Evolutionary conservation across 2,797 vertebrate species (phyloP).

Genomic region (Peromyscus eremicus): DNA sequence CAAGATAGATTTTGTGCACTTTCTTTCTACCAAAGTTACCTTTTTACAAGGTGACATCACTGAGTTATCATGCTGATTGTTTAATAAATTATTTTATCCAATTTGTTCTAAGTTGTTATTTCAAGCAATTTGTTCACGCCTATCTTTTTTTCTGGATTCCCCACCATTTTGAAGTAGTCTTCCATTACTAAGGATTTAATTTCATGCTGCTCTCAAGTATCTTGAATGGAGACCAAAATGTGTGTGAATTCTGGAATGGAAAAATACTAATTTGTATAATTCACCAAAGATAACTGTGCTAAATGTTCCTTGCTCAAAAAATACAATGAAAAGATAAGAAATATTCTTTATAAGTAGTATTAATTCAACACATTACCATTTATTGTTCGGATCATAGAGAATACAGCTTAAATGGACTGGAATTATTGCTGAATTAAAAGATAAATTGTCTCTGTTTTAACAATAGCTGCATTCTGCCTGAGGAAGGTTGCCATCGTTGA

Average conservation of each 20-base stretch:
- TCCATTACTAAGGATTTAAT: slow-evolving; percentile 85
- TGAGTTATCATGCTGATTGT: slow-evolving; percentile 79
- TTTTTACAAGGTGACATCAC: slow-evolving; percentile 67
- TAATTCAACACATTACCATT: slow-evolving; percentile 72
- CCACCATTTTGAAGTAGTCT: slow-evolving; percentile 85
- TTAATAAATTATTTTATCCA: slow-evolving; percentile 83
- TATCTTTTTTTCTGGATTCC: slow-evolving; percentile 81
- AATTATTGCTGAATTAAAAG: slow-evolving; percentile 78
- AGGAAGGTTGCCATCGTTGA: slow-evolving; percentile 63
- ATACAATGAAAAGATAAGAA: slow-evolving; percentile 68
- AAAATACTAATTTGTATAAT: slow-evolving; percentile 86
- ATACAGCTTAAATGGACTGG: slow-evolving; percentile 58
- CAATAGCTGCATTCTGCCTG: slow-evolving; percentile 77
- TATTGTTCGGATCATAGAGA: slow-evolving; percentile 75
- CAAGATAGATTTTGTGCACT: slow-evolving; percentile 43
- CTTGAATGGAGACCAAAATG: slow-evolving; percentile 85
- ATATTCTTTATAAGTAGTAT: slow-evolving; percentile 69
- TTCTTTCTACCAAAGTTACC: slow-evolving; percentile 66
- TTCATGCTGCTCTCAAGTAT: slow-evolving; percentile 85
- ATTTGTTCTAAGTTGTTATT: slow-evolving; percentile 84
- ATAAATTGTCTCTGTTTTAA: slow-evolving; percentile 81
- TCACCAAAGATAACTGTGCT: slow-evolving; percentile 78
- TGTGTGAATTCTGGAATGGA: slow-evolving; percentile 84
- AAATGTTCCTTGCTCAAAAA: slow-evolving; percentile 77
- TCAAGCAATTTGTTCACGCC: slow-evolving; percentile 77